phyloP scores from a whole-genome alignment of 2,113 vertebrate species.

The Actenoides hombroni region DNA sequence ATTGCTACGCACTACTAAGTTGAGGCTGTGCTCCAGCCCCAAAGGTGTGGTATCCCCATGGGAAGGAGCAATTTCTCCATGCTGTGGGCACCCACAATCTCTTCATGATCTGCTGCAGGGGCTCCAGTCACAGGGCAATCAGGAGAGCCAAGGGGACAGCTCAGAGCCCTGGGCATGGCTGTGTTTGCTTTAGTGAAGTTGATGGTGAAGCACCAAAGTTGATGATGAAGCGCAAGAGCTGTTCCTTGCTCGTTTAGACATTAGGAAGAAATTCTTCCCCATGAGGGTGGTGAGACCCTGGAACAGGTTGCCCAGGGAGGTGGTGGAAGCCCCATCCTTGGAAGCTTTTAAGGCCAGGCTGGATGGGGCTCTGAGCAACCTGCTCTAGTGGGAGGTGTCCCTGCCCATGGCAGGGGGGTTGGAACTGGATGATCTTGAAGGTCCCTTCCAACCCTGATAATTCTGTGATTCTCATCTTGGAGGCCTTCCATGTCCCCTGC shows the following conservation, averaged over 20 bases:
- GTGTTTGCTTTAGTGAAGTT: neutral
- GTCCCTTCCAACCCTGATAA: too few species aligned
- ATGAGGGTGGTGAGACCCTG: too few species aligned
- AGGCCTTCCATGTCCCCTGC: neutral
- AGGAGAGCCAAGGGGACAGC: neutral
- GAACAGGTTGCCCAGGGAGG: too few species aligned
- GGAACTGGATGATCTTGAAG: too few species aligned
- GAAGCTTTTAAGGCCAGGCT: too few species aligned
- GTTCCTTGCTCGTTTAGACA: neutral
- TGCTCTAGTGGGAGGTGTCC: too few species aligned
- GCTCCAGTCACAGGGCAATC: accelerated
- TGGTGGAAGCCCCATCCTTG: too few species aligned
- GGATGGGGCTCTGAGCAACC: too few species aligned
- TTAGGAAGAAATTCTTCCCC: too few species aligned
- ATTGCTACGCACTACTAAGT: neutral
- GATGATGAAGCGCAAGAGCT: neutral
- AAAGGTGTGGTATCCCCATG: neutral
- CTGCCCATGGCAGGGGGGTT: too few species aligned
- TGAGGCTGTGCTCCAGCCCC: neutral
- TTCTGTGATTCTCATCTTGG: neutral
- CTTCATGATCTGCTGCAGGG: neutral
- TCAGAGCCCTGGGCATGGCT: neutral
- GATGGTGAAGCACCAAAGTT: neutral
- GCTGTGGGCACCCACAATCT: neutral
- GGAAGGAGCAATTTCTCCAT: neutral